Evolutionary conservation across 2,797 vertebrate genomes (phyloP).

Genomic region (Fistularia tabacaria): DNA sequence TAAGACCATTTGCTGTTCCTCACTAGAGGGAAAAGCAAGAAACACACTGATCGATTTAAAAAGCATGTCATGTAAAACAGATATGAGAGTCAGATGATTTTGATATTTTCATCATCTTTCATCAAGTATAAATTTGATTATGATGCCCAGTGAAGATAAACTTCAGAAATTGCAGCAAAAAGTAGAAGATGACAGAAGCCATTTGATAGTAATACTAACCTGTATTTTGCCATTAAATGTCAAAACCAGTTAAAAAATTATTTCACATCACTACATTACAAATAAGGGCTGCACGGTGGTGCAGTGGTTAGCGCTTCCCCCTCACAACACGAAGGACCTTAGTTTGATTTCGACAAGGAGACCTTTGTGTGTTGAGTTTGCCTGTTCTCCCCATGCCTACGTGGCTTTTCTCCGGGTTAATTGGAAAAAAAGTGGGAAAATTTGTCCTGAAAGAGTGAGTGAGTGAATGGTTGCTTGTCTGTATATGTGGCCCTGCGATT

Average conservation of each 20-base stretch:
- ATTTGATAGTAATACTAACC: constrained; percentile 37
- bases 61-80: constrained; percentile 25
- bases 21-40: no score
- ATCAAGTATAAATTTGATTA: constrained; percentile 38
- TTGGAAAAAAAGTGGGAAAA: no score
- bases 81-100: constrained; percentile 54
- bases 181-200: constrained; percentile 49
- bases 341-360: no score
- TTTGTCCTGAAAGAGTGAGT: no score
- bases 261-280: constrained; percentile 18
- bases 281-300: no score
- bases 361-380: no score
- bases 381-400: no score
- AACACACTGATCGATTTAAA: constrained; percentile 18
- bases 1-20: neutral
- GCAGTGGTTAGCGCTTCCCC: no score
- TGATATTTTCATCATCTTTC: constrained; percentile 20
- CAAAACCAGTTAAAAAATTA: constrained; percentile 23
- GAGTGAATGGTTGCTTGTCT: no score
- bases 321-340: no score
- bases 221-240: constrained; percentile 12
- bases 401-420: no score
- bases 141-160: constrained; percentile 7
- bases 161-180: constrained; percentile 23
- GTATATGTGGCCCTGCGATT: no score